Evolutionary conservation across 2,797 vertebrate species (phyloP).

Genomic region (Crocodylus rhombifer): DNA sequence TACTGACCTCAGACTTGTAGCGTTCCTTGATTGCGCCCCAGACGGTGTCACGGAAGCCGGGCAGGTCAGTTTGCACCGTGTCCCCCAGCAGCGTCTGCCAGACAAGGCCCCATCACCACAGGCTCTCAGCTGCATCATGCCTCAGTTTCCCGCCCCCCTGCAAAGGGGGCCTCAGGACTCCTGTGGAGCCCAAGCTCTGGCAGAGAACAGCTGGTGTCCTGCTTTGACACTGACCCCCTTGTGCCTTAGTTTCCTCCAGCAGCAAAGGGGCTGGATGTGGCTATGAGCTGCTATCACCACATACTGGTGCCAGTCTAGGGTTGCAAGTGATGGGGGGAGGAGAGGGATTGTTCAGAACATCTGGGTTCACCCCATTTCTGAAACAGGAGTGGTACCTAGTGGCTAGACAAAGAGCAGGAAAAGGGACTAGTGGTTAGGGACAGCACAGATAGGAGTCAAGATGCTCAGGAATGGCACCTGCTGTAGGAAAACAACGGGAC

Average conservation of each 20-base stretch:
- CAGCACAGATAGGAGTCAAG: not conserved
- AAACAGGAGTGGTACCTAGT: too few relatives aligned
- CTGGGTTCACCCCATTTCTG: not conserved
- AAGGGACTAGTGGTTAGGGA: not conserved
- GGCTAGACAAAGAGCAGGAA: too few relatives aligned
- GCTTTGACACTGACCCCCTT: not conserved
- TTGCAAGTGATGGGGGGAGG: not conserved
- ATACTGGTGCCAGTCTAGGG: not conserved
- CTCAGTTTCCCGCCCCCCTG: too few relatives aligned
- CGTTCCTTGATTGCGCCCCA: conserved; percentile 90
- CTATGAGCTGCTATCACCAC: not conserved
- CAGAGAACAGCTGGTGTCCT: too few relatives aligned
- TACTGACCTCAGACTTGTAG: conserved; percentile 87
- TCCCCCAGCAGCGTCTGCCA: conserved; percentile 84
- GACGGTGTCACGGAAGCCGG: conserved; percentile 81
- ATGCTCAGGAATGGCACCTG: not conserved
- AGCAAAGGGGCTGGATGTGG: not conserved
- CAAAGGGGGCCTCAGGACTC: too few relatives aligned
- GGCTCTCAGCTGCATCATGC: too few relatives aligned
- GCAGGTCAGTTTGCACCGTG: conserved; percentile 74
- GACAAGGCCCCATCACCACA: not conserved
- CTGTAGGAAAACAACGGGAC: too few relatives aligned
- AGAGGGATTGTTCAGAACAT: not conserved
- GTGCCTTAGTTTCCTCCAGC: too few relatives aligned
- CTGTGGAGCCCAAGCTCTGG: too few relatives aligned